Evolutionary conservation across 2,113 vertebrate genomes (phyloP), one percentile per base, ranked within the genome.

Genomic region (Shinisaurus crocodilurus): DNA sequence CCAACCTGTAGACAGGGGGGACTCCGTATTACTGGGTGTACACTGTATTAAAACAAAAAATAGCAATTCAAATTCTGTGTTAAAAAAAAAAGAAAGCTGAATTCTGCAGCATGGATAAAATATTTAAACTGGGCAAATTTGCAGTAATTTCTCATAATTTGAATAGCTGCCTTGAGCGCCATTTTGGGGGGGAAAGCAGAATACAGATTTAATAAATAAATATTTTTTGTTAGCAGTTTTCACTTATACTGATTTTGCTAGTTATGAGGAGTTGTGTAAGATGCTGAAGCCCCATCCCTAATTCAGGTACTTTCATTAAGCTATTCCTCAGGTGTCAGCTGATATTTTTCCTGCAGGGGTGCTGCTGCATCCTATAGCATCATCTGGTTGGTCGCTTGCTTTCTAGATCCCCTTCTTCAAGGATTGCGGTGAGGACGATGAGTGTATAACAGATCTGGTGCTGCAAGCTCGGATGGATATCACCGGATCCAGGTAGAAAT

Each of bases 371-470:
- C 12, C 12, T 37, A 84, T 10, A 13, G 82, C 25, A 32, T 67
- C 60, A 43, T 13, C 50, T 0, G 6, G 0, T 43, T 0, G 10
- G 0, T 32, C 48, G 15, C 0, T 87, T 23, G 32, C 76, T 88
- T 89, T 89, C 54, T 92, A 99, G 99, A 98, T 99, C 91, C 97
- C 98, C 0, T 99, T 99, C 96, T 99, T 98, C 43, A 99, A 99
- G 96, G 99, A 99, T 82, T 99, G 99, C 0, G 99, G 99, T 0
- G 98, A 98, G 1, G 99, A 99, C 10, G 96, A 99, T 0, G 98
- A 98, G 90, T 99, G 99, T 3, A 92, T 98, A 50, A 97, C 99
- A 0, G 97, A 99, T 90, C 94, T 99, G 94, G 98, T 97, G 86
- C 97, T 99, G 63, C 91, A 93, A 82, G 98, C 98, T 34, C 95